Conservation (phyloP, 1,140 invertebrate genomes). For the Periplaneta americana region DNA sequence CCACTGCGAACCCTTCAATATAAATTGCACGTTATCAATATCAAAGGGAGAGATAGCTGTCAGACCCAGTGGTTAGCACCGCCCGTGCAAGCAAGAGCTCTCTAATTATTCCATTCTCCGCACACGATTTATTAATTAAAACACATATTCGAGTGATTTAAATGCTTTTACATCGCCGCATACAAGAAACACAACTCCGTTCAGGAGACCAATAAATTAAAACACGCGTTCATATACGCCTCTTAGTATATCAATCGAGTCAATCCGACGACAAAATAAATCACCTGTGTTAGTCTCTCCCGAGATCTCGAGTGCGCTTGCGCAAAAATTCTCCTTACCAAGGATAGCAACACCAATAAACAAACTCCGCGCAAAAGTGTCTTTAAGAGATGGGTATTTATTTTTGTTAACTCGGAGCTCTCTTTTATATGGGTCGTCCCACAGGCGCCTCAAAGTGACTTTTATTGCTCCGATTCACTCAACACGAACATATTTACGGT, state of each 20-base stretch:
- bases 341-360: neutral
- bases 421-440: no score
- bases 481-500: neutral
- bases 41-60: neutral
- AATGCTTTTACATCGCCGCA: neutral
- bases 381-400: neutral
- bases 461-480: neutral
- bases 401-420: neutral
- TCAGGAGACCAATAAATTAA: neutral
- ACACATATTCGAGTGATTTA: neutral
- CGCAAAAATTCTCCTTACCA: neutral
- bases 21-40: neutral
- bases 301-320: neutral
- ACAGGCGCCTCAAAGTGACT: neutral
- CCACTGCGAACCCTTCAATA: neutral
- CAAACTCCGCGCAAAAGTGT: neutral
- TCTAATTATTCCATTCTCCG: neutral
- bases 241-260: neutral
- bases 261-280: neutral
- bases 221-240: neutral
- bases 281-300: neutral
- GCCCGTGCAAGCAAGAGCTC: neutral
- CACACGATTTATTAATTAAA: neutral
- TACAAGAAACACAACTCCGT: neutral
- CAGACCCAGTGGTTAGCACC: neutral